A percentile compares a stretch with the other conserved stretches of the same genome.
phyloP scores from a whole-genome alignment of 2,797 vertebrate genomes.

The Hoplostethus mediterraneus region DNA sequence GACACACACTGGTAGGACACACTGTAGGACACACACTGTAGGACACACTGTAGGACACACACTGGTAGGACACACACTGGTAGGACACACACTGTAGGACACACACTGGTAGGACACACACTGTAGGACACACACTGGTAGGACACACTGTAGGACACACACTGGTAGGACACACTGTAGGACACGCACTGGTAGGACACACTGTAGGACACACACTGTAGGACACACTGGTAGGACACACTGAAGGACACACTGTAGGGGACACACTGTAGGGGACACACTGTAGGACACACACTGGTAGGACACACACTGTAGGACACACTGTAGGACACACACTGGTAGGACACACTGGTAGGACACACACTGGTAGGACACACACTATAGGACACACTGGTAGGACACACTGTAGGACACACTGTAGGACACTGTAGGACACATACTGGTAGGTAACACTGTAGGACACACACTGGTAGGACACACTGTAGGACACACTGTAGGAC shows the following conservation, averaged over 20 bases:
- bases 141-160: slow-evolving; percentile 11
- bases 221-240: slow-evolving; percentile 48
- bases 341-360: too few relatives aligned
- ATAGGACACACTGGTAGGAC: slow-evolving; percentile 48
- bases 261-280: slow-evolving; percentile 31
- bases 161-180: slow-evolving; percentile 21
- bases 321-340: slow-evolving; percentile 23
- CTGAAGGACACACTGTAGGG: too few relatives aligned
- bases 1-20: slow-evolving; percentile 24
- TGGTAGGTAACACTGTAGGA: slow-evolving; percentile 14
- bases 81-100: slow-evolving; percentile 1
- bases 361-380: too few relatives aligned
- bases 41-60: too few relatives aligned
- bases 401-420: slow-evolving; percentile 9
- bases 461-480: slow-evolving; percentile 22
- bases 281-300: slow-evolving; percentile 25
- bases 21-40: too few relatives aligned
- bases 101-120: too few relatives aligned
- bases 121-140: slow-evolving; percentile 25
- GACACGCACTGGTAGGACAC: too few relatives aligned
- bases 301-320: slow-evolving; percentile 13
- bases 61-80: slow-evolving; percentile 49
- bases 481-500: too few relatives aligned
- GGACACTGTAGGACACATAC: slow-evolving; percentile 42
- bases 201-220: too few relatives aligned